phyloP scores from a whole-genome alignment of 2,113 vertebrate genomes.

The Camarhynchus parvulus region DNA sequence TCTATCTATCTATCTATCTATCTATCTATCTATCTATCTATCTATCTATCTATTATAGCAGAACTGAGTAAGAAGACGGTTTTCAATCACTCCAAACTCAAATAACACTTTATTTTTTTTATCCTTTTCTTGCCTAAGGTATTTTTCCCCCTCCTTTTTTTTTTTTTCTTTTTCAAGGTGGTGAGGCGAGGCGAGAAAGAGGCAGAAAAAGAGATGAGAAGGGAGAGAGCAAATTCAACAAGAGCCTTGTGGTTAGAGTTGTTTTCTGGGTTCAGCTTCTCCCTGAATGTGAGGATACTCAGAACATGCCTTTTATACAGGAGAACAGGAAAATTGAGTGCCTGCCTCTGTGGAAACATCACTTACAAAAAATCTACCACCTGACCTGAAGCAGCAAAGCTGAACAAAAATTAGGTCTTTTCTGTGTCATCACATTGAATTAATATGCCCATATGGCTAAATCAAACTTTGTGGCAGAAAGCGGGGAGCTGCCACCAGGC shows the following conservation, averaged over 20 bases:
- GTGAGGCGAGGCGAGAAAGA: not conserved
- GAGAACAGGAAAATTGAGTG: not conserved
- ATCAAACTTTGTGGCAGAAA: not conserved
- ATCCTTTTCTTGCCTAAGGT: not conserved
- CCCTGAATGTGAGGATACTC: not conserved
- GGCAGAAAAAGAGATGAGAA: not conserved
- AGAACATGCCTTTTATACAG: accelerated
- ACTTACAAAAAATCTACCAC: not conserved
- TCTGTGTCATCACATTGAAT: not conserved
- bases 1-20: not conserved
- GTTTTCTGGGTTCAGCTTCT: not conserved
- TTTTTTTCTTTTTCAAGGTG: not conserved
- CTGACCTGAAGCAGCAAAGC: not conserved
- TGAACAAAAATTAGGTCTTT: not conserved
- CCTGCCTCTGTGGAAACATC: not conserved
- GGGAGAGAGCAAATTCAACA: accelerated
- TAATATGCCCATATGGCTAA: not conserved
- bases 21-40: not conserved
- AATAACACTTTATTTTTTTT: too few relatives aligned
- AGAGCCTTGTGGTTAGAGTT: not conserved
- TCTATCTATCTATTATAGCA: not conserved
- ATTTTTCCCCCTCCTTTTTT: accelerated
- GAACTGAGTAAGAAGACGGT: not conserved
- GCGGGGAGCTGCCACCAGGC: not conserved
- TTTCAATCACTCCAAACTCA: not conserved